These are phyloP conservation scores for Diaphora mendica DNA, from an alignment of 2,888 invertebrate genomes.

Conservation along the genomic window DNA sequence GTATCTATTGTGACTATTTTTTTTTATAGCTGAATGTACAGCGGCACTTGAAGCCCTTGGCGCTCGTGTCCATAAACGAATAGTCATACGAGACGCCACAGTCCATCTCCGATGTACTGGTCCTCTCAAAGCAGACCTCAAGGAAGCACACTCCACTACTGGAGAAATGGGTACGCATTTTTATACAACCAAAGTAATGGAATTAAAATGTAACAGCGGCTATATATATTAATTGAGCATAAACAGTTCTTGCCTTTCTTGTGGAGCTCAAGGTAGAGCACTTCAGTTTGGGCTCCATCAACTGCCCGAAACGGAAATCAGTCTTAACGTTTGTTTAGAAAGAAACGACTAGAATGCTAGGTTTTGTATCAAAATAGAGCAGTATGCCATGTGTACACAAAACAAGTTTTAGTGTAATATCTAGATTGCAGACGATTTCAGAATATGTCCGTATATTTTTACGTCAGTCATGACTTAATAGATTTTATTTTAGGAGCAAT, in stretches of 20 bases:
- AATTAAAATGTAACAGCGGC: neutral
- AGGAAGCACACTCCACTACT: slow-evolving; percentile 87
- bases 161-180: slow-evolving; percentile 82
- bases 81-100: slow-evolving; percentile 79
- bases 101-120: slow-evolving; percentile 82
- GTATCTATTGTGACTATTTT: neutral
- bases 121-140: slow-evolving; percentile 76
- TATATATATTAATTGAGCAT: neutral
- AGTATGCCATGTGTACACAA: too few species aligned
- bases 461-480: too few species aligned
- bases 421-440: too few species aligned
- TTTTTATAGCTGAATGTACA: slow-evolving; percentile 69
- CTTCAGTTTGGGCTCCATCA: neutral
- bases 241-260: neutral
- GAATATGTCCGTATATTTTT: too few species aligned
- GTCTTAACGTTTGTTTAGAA: neutral
- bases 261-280: neutral
- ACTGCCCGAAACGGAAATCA: neutral
- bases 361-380: neutral
- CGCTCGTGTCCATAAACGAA: slow-evolving; percentile 76
- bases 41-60: slow-evolving; percentile 76
- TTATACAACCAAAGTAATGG: neutral
- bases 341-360: neutral
- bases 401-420: too few species aligned
- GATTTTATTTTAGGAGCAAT: too few species aligned